These are phyloP conservation scores for Xenopus laevis DNA, from an alignment of 2,113 vertebrate genomes.

Conservation along the genomic window DNA sequence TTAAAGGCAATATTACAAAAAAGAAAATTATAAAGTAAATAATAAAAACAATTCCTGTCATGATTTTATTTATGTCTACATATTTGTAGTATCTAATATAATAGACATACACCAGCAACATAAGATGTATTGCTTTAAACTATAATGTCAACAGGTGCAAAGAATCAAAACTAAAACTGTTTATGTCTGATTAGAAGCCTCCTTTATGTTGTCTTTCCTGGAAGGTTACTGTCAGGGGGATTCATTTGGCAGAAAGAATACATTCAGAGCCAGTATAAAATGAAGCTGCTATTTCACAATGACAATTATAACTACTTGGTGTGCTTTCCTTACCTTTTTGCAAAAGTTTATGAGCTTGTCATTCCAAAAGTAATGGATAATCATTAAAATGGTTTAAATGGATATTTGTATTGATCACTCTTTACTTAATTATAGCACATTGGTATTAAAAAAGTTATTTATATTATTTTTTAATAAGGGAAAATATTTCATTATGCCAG, in stretches of 20 bases:
- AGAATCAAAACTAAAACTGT: slow-evolving; percentile 18
- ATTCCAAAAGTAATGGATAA: not conserved
- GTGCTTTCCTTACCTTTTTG: slow-evolving; percentile 13
- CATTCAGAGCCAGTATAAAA: slow-evolving; percentile 25
- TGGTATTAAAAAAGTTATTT: too few relatives aligned
- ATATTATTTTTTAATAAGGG: too few relatives aligned
- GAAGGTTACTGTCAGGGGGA: slow-evolving; percentile 40
- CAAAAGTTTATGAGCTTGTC: not conserved
- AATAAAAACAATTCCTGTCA: not conserved
- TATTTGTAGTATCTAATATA: slow-evolving; percentile 33
- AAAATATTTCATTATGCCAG: too few relatives aligned
- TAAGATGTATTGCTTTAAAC: slow-evolving; percentile 35
- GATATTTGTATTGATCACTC: too few relatives aligned
- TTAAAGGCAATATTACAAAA: not conserved
- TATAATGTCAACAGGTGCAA: slow-evolving; percentile 38
- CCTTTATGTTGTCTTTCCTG: slow-evolving; percentile 40
- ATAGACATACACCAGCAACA: slow-evolving; percentile 17
- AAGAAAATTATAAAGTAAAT: slow-evolving; percentile 3
- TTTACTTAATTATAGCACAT: too few relatives aligned
- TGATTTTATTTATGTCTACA: slow-evolving; percentile 20
- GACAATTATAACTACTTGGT: slow-evolving; percentile 31
- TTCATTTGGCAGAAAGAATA: slow-evolving; percentile 37
- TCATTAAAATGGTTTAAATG: too few relatives aligned
- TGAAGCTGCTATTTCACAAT: slow-evolving; percentile 31
- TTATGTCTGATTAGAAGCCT: slow-evolving; percentile 39